Evolutionary conservation across 2,113 vertebrate species (phyloP).

Genomic region (Hippocampus comes): DNA sequence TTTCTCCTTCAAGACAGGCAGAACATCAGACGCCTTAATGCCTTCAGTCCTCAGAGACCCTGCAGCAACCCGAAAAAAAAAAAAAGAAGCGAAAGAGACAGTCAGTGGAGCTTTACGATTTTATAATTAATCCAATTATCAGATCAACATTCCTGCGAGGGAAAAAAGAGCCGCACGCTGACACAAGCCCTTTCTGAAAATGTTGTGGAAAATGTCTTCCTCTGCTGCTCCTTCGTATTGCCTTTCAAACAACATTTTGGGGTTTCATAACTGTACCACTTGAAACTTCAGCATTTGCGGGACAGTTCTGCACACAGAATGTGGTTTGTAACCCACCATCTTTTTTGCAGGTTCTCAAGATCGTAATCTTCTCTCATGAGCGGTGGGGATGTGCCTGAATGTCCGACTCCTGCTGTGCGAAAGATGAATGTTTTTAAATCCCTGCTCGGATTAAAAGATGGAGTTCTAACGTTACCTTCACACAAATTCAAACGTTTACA

Average conservation of each 20-base stretch:
- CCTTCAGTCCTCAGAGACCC: slow-evolving; percentile 92
- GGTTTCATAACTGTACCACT: not conserved
- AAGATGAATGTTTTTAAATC: slow-evolving; percentile 6
- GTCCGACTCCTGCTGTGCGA: slow-evolving; percentile 33
- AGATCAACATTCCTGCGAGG: slow-evolving; percentile 59
- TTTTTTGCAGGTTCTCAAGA: slow-evolving; percentile 1
- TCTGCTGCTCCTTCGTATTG: not conserved
- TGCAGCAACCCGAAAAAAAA: slow-evolving; percentile 44
- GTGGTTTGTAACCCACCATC: not conserved
- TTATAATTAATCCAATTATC: slow-evolving; percentile 58
- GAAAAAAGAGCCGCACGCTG: slow-evolving; percentile 13
- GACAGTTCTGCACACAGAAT: not conserved
- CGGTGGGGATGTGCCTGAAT: slow-evolving; percentile 15
- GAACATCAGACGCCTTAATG: slow-evolving; percentile 94
- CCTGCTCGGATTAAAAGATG: not conserved
- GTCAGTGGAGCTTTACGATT: slow-evolving; percentile 19
- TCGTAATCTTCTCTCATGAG: not conserved
- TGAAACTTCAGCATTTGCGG: not conserved
- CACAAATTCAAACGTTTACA: not conserved
- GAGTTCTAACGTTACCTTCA: not conserved
- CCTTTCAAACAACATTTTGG: slow-evolving; percentile 1
- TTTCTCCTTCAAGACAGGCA: slow-evolving; percentile 95
- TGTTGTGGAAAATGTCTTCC: not conserved
- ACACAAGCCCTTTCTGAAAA: not conserved
- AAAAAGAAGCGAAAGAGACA: not conserved